A percentile compares a stretch with the other conserved stretches of the same genome.
Conservation (phyloP, 2,113 vertebrate genomes). For the Pleuronectes platessa region DNA sequence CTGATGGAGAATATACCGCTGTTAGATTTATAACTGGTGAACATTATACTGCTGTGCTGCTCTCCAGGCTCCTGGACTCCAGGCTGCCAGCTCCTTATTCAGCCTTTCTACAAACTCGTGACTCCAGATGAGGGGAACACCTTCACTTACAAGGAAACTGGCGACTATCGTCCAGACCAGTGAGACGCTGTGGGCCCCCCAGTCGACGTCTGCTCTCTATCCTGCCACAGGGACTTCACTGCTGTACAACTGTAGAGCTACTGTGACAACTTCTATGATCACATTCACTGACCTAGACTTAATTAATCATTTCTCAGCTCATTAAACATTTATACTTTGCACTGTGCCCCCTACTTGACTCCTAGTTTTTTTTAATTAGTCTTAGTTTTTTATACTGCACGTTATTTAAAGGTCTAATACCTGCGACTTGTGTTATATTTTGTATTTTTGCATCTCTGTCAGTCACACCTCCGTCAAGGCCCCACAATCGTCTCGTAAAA, state of each 20-base stretch:
- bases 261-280: background rate
- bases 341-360: too few relatives aligned
- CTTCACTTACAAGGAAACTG: conserved; percentile 30
- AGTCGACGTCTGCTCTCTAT: background rate
- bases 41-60: conserved; percentile 56
- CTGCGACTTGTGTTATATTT: too few relatives aligned
- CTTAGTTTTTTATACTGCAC: too few relatives aligned
- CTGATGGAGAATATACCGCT: conserved; percentile 38
- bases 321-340: too few relatives aligned
- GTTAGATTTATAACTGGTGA: conserved; percentile 67
- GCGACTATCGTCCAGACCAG: too few relatives aligned
- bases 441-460: too few relatives aligned
- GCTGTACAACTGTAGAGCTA: background rate
- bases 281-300: background rate
- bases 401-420: too few relatives aligned
- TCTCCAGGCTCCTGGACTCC: conserved; percentile 37
- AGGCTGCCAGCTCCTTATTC: conserved; percentile 72
- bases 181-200: too few relatives aligned
- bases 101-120: conserved; percentile 51
- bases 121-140: conserved; percentile 46
- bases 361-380: too few relatives aligned
- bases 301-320: background rate
- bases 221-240: background rate
- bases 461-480: too few relatives aligned
- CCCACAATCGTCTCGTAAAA: too few relatives aligned